A percentile compares a stretch with the other conserved stretches of the same genome.
Conservation (phyloP, 2,113 vertebrate species). For the Ctenomys sociabilis region DNA sequence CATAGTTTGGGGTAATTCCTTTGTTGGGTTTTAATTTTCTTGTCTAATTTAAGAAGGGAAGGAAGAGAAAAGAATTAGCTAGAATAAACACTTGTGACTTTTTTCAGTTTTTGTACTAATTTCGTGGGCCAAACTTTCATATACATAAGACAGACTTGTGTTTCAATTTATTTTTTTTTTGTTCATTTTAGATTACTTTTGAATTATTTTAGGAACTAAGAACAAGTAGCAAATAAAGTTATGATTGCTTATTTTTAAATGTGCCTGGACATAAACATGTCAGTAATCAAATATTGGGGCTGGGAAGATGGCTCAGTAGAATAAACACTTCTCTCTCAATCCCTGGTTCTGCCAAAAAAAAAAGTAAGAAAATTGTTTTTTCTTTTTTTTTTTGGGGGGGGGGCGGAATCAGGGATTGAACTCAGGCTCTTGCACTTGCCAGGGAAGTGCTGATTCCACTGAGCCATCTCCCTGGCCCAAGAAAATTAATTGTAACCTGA, state of each 20-base stretch:
- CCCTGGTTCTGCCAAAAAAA: too few relatives aligned
- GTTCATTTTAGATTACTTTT: background rate
- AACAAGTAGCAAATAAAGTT: background rate
- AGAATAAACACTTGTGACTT: background rate
- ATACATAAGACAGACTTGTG: background rate
- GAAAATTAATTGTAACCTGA: conserved; percentile 6
- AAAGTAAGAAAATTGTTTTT: too few relatives aligned
- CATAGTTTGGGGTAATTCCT: background rate
- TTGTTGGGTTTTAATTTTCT: background rate
- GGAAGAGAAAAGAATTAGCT: conserved; percentile 35
- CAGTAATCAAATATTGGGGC: conserved; percentile 38
- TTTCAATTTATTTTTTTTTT: background rate
- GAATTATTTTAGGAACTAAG: background rate
- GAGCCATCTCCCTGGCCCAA: too few relatives aligned
- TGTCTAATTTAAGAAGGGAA: background rate
- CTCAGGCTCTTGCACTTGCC: too few relatives aligned
- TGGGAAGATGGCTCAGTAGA: too few relatives aligned
- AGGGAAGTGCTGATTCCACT: too few relatives aligned
- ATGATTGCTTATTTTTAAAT: conserved; percentile 17
- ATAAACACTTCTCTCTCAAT: too few relatives aligned
- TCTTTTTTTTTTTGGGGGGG: too few relatives aligned
- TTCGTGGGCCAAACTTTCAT: background rate
- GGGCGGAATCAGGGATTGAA: too few relatives aligned
- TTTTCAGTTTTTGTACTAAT: background rate
- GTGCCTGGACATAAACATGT: background rate